Evolutionary conservation across 2,113 vertebrate species (phyloP), one percentile per base, ranked within the genome.

Genomic region (Gadus chalcogrammus): DNA sequence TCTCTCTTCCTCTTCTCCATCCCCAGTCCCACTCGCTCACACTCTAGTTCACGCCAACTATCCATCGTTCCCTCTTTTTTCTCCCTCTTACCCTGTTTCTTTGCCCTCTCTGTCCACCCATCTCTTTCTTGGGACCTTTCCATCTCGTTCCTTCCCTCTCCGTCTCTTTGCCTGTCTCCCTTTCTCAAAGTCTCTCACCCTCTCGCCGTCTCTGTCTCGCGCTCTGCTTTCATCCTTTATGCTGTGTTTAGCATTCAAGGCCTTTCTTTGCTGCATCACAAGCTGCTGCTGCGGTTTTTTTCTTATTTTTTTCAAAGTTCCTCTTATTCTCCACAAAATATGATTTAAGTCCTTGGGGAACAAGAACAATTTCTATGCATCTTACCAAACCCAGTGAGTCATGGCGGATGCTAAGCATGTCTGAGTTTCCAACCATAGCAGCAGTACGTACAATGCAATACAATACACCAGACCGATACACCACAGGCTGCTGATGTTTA

Each of bases 201-300:
- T 31, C 65, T 31, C 75, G 28, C 72, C 72, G 75, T 82, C 55
- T 74, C 66, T 70, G 73, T 35, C 18, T 80, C n/a, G 58, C 59
- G 38, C 63, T 66, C 66, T 78, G 55, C 69, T 68, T 75, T 59
- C 70, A 78, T 74, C 75, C 77, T 84, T 70, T 75, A 79, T 79
- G 77, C 83, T 72, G 79, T 79, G 73, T 85, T 92, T 88, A 91
- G 82, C 82, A 89, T 90, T 87, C 89, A 85, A 78, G 79, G 84
- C 82, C 83, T 85, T 71, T 83, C 84, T 77, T 83, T 82, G 81
- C 85, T 80, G 86, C 85, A 90, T 87, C 84, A 81, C 79, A 79
- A 80, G 74, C 80, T 81, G 55, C n/a, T n/a, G 55, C 55, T 58
- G 55, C 53, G 0, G 55, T 58, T 58, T 58, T n/a, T 58, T 16